Evolutionary conservation across 2,113 vertebrate species (phyloP).

Genomic region (Butorides virescens): DNA sequence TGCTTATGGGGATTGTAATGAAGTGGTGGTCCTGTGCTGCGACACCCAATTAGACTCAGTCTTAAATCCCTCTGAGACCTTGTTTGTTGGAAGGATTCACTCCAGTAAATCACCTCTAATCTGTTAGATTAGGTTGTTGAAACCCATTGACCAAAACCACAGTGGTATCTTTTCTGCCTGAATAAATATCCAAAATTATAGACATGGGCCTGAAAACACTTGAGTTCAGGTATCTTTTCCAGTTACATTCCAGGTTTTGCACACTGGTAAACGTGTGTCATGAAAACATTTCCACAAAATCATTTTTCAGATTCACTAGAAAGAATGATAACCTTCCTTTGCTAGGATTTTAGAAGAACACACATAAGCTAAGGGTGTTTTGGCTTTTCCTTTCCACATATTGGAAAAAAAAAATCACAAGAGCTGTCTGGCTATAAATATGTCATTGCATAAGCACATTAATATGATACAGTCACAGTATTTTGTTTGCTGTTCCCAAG

Average conservation of each 20-base stretch:
- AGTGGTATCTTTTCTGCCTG: background rate
- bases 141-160: background rate
- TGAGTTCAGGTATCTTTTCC: background rate
- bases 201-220: background rate
- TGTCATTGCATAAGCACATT: conserved; percentile 45
- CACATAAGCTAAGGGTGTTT: background rate
- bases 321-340: background rate
- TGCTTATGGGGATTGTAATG: background rate
- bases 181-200: background rate
- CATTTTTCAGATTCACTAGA: background rate
- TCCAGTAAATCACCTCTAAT: background rate
- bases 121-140: background rate
- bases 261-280: background rate
- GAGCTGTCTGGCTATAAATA: conserved; percentile 49
- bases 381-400: background rate
- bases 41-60: background rate
- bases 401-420: background rate
- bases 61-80: background rate
- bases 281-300: background rate
- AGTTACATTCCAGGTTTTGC: background rate
- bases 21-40: background rate
- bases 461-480: conserved; percentile 39
- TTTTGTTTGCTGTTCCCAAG: conserved; percentile 52
- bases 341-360: background rate
- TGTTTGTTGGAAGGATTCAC: background rate